phyloP scores from a whole-genome alignment of 2,113 vertebrate species.

The Scartelaos histophorus region DNA sequence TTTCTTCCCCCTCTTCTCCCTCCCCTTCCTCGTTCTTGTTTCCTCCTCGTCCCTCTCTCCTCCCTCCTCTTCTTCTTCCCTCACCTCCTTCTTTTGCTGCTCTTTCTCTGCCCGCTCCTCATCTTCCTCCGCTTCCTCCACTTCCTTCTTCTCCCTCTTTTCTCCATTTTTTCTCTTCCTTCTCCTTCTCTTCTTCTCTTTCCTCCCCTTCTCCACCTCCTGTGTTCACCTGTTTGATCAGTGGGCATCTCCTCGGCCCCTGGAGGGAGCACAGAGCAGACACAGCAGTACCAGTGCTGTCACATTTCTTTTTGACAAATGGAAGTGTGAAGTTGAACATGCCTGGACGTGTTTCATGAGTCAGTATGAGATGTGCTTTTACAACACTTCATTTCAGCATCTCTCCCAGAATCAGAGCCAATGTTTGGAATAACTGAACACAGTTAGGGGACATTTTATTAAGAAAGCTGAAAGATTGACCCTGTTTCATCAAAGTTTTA shows the following conservation, averaged over 20 bases:
- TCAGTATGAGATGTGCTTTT: not conserved
- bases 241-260: too few species aligned
- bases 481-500: too few species aligned
- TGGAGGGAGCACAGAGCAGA: not conserved
- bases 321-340: not conserved
- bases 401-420: not conserved
- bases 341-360: not conserved
- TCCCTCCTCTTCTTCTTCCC: conserved; percentile 12
- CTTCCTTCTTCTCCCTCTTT: conserved; percentile 18
- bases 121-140: not conserved
- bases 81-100: not conserved
- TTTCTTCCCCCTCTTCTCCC: not conserved
- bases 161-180: conserved; percentile 28
- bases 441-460: not conserved
- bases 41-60: conserved; percentile 20
- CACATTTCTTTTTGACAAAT: conserved; percentile 5
- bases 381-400: not conserved
- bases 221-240: not conserved
- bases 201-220: conserved; percentile 29
- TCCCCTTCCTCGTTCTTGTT: conserved; percentile 43
- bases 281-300: not conserved
- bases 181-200: not conserved
- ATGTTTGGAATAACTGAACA: not conserved
- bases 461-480: too few species aligned
- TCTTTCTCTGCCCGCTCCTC: conserved; percentile 48